These are phyloP conservation scores for Heliconius charithonia DNA, from an alignment of 2,888 invertebrate species.

Conservation along the genomic window DNA sequence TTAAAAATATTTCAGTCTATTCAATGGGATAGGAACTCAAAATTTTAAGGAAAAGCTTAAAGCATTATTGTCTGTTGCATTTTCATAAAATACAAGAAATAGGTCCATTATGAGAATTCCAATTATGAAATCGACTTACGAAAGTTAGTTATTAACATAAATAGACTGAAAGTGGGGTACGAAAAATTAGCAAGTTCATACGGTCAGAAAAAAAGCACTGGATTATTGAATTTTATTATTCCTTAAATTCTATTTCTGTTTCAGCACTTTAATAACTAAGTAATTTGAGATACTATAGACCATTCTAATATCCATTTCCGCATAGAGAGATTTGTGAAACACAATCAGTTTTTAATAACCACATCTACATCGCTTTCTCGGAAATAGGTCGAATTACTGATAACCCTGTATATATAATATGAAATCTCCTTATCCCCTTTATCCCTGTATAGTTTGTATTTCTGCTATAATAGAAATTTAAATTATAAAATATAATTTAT, in stretches of 20 bases:
- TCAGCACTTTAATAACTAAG: no score
- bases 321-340: no score
- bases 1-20: neutral
- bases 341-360: no score
- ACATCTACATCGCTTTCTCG: neutral
- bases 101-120: neutral
- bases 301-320: neutral
- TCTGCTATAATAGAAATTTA: no score
- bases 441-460: no score
- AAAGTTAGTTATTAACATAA: slow-evolving; percentile 58
- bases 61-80: neutral
- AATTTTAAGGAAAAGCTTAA: neutral
- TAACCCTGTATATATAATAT: neutral
- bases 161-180: slow-evolving; percentile 66
- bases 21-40: neutral
- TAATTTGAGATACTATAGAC: neutral
- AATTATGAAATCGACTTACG: neutral
- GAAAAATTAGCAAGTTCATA: slow-evolving; percentile 63
- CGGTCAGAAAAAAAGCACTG: slow-evolving; percentile 52
- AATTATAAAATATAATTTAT: no score
- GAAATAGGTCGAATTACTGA: neutral
- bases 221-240: neutral
- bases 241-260: neutral
- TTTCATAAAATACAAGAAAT: neutral
- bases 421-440: no score